A percentile compares a stretch with the other conserved stretches of the same genome.
Conservation (phyloP, 1,140 invertebrate species). For the Sogatella furcifera region DNA sequence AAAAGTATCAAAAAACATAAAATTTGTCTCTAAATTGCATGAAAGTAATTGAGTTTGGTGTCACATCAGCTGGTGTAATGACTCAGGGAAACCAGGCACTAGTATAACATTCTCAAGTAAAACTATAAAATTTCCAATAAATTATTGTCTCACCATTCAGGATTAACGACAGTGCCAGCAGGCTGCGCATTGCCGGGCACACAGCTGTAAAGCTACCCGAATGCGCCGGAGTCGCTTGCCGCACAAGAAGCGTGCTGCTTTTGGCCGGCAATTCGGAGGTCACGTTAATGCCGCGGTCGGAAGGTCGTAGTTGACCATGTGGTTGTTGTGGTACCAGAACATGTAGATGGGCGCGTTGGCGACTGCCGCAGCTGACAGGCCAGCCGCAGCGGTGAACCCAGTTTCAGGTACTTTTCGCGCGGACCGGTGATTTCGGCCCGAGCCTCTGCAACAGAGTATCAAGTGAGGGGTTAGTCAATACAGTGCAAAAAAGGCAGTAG, state of each 20-base stretch:
- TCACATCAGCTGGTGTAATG: too few relatives aligned
- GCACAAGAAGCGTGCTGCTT: constrained; percentile 51
- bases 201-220: constrained; percentile 83
- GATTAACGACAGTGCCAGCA: constrained; percentile 69
- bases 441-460: constrained; percentile 66
- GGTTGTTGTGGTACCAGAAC: constrained; percentile 84
- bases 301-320: constrained; percentile 84
- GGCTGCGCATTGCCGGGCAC: constrained; percentile 74
- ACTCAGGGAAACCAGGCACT: too few relatives aligned
- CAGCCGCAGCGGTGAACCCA: constrained; percentile 67
- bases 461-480: too few relatives aligned
- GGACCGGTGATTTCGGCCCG: constrained; percentile 74
- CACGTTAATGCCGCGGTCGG: constrained; percentile 70
- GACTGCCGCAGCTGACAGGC: constrained; percentile 69
- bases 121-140: too few relatives aligned
- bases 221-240: constrained; percentile 52
- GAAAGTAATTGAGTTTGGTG: too few relatives aligned
- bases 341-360: constrained; percentile 69
- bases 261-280: constrained; percentile 50
- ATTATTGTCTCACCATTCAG: constrained; percentile 48
- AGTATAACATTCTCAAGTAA: too few relatives aligned
- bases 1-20: too few relatives aligned
- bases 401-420: constrained; percentile 73
- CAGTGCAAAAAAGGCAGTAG: too few relatives aligned
- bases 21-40: too few relatives aligned